Base-by-base conservation (phyloP, 1,140 invertebrate species). In the Euglossa dilemma region DNA sequence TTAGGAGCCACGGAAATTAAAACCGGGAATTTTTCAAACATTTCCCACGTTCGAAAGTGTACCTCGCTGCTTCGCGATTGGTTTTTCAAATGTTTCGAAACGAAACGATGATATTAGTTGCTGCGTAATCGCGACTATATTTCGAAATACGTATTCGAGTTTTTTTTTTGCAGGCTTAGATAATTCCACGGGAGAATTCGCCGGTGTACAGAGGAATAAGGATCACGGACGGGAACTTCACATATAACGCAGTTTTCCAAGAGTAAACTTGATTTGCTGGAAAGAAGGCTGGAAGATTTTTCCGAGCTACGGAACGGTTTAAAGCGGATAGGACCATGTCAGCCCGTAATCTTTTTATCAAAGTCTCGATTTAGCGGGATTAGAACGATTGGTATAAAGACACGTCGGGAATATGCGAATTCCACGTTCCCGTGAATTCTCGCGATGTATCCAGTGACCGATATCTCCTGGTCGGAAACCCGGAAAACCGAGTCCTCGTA, bases 291-390 rank as follows among this genome's bases (percentile, higher is more conserved):
- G 20, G 14, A 80, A 74, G 57, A 63, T 63, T 80, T 74, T 63
- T 8, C 50, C 28, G 11, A 54, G 16, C 50, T 43, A 54, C 36
- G 70, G 23, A 80, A 54, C 59, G 36, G 28, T 80, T 87, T 87
- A 87, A 87, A 87, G 85, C 36, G 36, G 85, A 87, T 87, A 28
- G 85, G 66, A 18, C 59, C 50, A 74, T 20, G 43, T 75, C 71
- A 6, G 14, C 14, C 14, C 11, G 14, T 28, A 47, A 74, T 18
- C 20, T 56, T 50, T 74, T 50, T 50, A 66, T 54, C 36, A 36
- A 57, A 16, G 3, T n/a, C 18, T 16, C 8, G 25, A 64, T 73
- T 56, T 36, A 5, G 20, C 25, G 16, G 25, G 23, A 52, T n/a
- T 80, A n/a, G 18, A 52, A 52, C 78, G 28, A 63, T 45, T 20